Evolutionary conservation across 2,888 invertebrate genomes (phyloP), one percentile per base, ranked within the genome.

Genomic region (Minunthozetes semirufus): DNA sequence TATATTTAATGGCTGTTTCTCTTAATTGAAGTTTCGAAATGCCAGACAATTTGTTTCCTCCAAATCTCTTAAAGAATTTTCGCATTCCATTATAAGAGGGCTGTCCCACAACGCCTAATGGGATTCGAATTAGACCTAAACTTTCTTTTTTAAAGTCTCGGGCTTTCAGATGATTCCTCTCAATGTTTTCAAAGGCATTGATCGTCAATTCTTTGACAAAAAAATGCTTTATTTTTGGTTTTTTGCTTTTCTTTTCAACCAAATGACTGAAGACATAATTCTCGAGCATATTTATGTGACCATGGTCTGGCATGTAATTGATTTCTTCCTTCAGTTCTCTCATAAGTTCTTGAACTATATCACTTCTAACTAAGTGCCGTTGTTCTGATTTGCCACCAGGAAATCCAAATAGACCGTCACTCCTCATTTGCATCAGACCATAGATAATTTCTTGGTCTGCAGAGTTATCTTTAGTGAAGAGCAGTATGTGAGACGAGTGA

Each of bases 361-460:
- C 48, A 4, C 6, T 5, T 8, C 27, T n/a, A n/a, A 29, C 33
- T 3, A 53, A 25, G 13, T 6, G 2, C 27, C n/a, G 8, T 50
- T 72, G 13, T 11, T 72, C 72, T 3, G 33, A 53, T 15, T 42
- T 53, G 3, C 72, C 72, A 4, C 72, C 72, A 9, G 72, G 72
- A 48, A 72, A 72, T 1, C 72, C 72, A 50, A 72, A 48, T 9
- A 3, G 22, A 19, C 72, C 72, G 56, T 72, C 72, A 17, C 53
- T 48, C 50, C 72, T 50, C 50, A 72, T 48, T 50, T 72, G 72
- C 72, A 72, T 72, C 72, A 72, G 15, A 17, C 17, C 50, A 25
- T 72, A 72, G 53, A 33, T 25, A 17, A 33, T 15, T 8, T 13
- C 22, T 17, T 19, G 4, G 27, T 11, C 13, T 22, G 13, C 17